These are phyloP conservation scores for Diorhabda sublineata DNA, from an alignment of 1,140 invertebrate genomes.

Conservation along the genomic window DNA sequence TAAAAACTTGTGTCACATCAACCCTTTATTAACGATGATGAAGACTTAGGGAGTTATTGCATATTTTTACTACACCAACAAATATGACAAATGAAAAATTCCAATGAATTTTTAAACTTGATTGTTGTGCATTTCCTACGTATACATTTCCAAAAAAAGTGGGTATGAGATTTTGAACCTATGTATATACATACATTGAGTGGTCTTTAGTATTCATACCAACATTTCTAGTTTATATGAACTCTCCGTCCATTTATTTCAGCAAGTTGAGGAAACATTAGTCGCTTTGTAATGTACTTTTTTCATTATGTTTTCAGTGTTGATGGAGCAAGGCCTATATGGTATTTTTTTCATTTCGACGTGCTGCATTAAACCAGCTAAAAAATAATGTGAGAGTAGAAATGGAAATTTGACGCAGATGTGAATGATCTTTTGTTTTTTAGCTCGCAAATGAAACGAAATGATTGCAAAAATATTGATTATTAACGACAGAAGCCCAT, in stretches of 20 bases:
- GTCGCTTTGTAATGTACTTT: not conserved
- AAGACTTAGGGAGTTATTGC: too few relatives aligned
- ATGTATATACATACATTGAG: not conserved
- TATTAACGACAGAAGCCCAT: too few relatives aligned
- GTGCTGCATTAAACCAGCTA: not conserved
- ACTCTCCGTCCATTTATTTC: not conserved
- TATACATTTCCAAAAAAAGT: not conserved
- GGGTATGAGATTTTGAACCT: not conserved
- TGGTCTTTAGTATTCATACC: conserved; percentile 2
- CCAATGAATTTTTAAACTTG: not conserved
- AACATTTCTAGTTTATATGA: conserved; percentile 3
- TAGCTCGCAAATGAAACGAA: too few relatives aligned
- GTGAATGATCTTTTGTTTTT: not conserved
- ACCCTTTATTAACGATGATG: too few relatives aligned
- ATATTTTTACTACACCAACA: too few relatives aligned
- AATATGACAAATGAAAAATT: not conserved
- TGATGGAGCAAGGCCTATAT: not conserved
- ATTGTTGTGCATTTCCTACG: conserved; percentile 2
- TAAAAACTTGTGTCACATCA: too few relatives aligned
- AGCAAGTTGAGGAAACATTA: not conserved
- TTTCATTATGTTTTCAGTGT: conserved; percentile 2
- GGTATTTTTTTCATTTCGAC: conserved; percentile 1
- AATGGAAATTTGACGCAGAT: not conserved
- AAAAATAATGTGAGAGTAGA: not conserved
- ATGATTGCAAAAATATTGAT: too few relatives aligned